phyloP scores from a whole-genome alignment of 2,797 vertebrate species.

The Coreius guichenoti region DNA sequence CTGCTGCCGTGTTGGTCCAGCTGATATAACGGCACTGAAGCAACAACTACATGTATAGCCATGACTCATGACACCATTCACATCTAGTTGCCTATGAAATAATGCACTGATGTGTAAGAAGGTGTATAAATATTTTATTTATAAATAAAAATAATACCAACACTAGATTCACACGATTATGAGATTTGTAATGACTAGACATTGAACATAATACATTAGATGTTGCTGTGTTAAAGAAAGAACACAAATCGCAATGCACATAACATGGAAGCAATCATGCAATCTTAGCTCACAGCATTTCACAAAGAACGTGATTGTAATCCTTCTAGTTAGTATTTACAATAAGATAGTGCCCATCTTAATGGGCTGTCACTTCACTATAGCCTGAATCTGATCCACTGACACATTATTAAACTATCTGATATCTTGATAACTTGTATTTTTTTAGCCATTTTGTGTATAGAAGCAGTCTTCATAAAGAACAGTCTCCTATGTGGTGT shows the following conservation, averaged over 20 bases:
- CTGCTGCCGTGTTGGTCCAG: conserved; percentile 78
- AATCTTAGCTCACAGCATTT: conserved; percentile 57
- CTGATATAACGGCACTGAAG: conserved; percentile 72
- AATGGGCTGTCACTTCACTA: conserved; percentile 22
- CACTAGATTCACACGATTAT: conserved; percentile 54
- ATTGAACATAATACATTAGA: conserved; percentile 44
- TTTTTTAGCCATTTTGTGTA: conserved; percentile 2
- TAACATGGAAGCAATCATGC: conserved; percentile 66
- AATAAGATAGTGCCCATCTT: conserved; percentile 29
- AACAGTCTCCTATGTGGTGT: conserved; percentile 32
- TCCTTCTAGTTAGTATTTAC: conserved; percentile 25
- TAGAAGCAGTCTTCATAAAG: conserved; percentile 32
- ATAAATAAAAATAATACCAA: conserved; percentile 69
- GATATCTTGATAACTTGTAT: neutral
- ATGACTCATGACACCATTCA: neutral
- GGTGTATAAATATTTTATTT: conserved; percentile 72
- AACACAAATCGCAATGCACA: conserved; percentile 51
- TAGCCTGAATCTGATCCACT: conserved; percentile 14
- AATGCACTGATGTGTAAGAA: conserved; percentile 54
- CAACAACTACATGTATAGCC: conserved; percentile 54
- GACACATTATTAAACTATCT: conserved; percentile 4
- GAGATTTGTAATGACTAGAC: conserved; percentile 54
- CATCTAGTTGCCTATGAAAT: neutral
- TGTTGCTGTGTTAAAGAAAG: conserved; percentile 43
- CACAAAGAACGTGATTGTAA: conserved; percentile 56